These are phyloP conservation scores for Drosophila neotestacea DNA, from an alignment of 2,888 invertebrate species.

Conservation along the genomic window DNA sequence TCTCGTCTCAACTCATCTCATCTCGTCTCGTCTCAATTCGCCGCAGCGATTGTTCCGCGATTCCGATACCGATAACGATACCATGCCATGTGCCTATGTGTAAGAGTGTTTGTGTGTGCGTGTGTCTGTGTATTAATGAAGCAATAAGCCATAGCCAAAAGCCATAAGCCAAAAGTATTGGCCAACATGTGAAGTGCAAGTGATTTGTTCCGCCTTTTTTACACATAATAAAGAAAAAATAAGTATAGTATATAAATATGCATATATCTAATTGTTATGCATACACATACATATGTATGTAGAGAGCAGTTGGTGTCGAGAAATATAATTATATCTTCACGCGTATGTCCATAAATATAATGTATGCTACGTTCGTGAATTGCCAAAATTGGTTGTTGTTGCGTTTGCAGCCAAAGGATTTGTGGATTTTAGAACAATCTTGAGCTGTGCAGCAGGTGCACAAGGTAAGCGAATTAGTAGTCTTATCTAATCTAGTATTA, in stretches of 20 bases:
- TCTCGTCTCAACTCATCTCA: background rate
- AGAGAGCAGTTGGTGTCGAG: constrained; percentile 17
- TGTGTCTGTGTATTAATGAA: constrained; percentile 31
- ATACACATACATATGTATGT: constrained; percentile 9
- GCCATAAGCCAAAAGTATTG: constrained; percentile 35
- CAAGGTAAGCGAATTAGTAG: constrained; percentile 59
- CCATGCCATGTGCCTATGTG: constrained; percentile 25
- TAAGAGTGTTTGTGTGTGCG: constrained; percentile 25
- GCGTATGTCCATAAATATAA: constrained; percentile 57
- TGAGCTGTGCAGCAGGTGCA: constrained; percentile 59
- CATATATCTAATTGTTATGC: constrained; percentile 8
- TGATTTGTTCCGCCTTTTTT: constrained; percentile 47
- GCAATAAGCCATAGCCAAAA: constrained; percentile 36
- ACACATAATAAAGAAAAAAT: background rate
- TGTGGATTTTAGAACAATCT: constrained; percentile 76
- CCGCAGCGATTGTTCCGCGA: constrained; percentile 53
- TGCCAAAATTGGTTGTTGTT: constrained; percentile 81
- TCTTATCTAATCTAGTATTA: no score
- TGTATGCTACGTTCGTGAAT: constrained; percentile 76
- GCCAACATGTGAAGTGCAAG: constrained; percentile 71
- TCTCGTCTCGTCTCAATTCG: background rate
- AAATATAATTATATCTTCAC: constrained; percentile 38
- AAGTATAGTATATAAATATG: constrained; percentile 4
- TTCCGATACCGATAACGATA: constrained; percentile 37
- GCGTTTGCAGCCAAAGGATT: constrained; percentile 83